Conservation (phyloP, 2,888 invertebrate genomes). For the Epirrhoe alternata region DNA sequence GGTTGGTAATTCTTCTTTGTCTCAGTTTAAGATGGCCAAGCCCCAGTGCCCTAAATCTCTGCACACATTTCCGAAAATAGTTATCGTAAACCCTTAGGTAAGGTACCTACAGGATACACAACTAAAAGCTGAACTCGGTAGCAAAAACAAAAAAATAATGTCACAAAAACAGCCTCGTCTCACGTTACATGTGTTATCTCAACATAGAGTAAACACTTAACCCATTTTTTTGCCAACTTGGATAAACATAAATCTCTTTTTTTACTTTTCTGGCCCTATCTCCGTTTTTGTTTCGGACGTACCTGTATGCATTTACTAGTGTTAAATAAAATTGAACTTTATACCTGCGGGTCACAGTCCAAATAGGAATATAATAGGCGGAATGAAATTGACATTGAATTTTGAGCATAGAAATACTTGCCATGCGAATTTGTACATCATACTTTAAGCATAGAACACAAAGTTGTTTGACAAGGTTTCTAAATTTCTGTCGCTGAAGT, state of each 20-base stretch:
- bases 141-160: conserved; percentile 25
- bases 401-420: conserved; percentile 14
- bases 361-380: conserved; percentile 30
- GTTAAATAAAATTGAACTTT: conserved; percentile 31
- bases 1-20: too few relatives aligned
- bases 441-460: neutral
- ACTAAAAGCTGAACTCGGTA: conserved; percentile 42
- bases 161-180: conserved; percentile 51
- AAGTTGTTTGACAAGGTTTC: neutral
- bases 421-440: conserved; percentile 40
- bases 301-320: conserved; percentile 53
- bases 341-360: neutral
- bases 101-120: conserved; percentile 17
- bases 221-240: conserved; percentile 67
- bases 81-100: conserved; percentile 13
- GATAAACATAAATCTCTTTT: conserved; percentile 69
- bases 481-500: neutral
- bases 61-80: conserved; percentile 15
- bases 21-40: too few relatives aligned
- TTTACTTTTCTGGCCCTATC: conserved; percentile 52
- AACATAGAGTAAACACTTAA: conserved; percentile 70
- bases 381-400: conserved; percentile 53
- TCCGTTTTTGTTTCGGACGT: conserved; percentile 22
- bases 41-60: neutral
- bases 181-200: conserved; percentile 67